Conservation (phyloP, 2,113 vertebrate species). For the Taurulus bubalis region DNA sequence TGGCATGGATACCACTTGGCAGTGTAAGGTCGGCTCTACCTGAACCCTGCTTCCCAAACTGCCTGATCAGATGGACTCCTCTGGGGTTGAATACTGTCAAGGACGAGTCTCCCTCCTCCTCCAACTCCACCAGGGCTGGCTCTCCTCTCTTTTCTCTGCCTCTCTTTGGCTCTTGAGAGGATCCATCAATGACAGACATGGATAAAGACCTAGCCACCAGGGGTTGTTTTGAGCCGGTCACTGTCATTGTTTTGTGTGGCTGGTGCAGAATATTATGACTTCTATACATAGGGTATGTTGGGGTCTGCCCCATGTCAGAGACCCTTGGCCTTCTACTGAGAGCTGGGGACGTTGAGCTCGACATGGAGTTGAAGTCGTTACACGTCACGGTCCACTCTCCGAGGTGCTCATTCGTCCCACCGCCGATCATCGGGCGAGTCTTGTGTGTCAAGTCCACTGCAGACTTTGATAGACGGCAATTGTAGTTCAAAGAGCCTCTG, state of each 20-base stretch:
- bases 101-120: conserved; percentile 64
- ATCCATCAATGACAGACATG: conserved; percentile 75
- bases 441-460: conserved; percentile 78
- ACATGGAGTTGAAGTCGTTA: conserved; percentile 38
- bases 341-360: conserved; percentile 38
- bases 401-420: conserved; percentile 38
- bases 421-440: conserved; percentile 64
- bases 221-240: conserved; percentile 37
- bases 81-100: conserved; percentile 21
- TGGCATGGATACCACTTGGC: conserved; percentile 83
- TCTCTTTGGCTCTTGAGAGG: conserved; percentile 60
- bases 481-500: conserved; percentile 65
- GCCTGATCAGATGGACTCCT: conserved; percentile 68
- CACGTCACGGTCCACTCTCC: conserved; percentile 55
- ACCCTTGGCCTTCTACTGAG: conserved; percentile 15
- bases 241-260: conserved; percentile 27
- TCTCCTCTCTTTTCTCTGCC: conserved; percentile 61
- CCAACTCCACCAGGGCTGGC: conserved; percentile 53
- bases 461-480: conserved; percentile 77
- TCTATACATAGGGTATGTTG: conserved; percentile 40
- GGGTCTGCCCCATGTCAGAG: conserved; percentile 36
- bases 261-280: conserved; percentile 40
- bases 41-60: conserved; percentile 86
- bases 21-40: conserved; percentile 83
- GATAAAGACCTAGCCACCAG: conserved; percentile 69